Base-by-base conservation (phyloP, 2,888 invertebrate genomes). In the Strigamia crassipes region DNA sequence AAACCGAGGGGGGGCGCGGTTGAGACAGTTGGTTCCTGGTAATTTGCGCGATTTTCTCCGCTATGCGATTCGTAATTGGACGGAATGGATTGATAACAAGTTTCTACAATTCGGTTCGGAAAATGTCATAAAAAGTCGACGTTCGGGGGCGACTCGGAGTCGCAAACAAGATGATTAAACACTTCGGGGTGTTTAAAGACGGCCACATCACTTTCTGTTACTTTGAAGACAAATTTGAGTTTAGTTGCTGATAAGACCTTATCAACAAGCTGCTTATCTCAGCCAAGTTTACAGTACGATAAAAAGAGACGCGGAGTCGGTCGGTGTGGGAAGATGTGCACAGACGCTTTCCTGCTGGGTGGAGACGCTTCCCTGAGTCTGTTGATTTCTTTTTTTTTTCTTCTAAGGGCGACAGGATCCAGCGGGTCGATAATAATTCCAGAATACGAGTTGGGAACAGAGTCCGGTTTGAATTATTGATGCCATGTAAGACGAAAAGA, bases 391-490 rank as follows among this genome's bases (percentile, higher is more conserved):
- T 73, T 18, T 18, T 31, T 73, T 2, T 15, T 5, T 15, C 73
- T 27, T 73, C 73, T 31, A 73, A 73, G 27, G 73, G 73, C 73
- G 73, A 73, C 73, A 73, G 73, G 23, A 73, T 73, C 73, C 31
- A 73, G 73, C 31, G 73, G 73, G 73, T 73, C 73, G 73, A 73
- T 73, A 73, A 73, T 73, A 73, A 73, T 73, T 73, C 73, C 27
- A n/a, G 12, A 66, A 13, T 23, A 73, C 73, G 31, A 73, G 31
- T 31, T 73, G 31, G 73, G 73, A 31, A 31, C 73, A 8, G 13
- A 27, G 73, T 73, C 73, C 73, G 73, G 73, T 73, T 73, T 73
- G 73, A 73, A 73, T 73, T 73, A 73, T 73, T 73, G 73, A 73
- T 73, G 73, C 31, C 73, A 73, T 73, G 73, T 73, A 73, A 73